Percentiles rank a stretch among this genome's conserved stretches.
Evolutionary conservation across 2,888 invertebrate genomes (phyloP).

Genomic region (Caradrina clavipalpis): DNA sequence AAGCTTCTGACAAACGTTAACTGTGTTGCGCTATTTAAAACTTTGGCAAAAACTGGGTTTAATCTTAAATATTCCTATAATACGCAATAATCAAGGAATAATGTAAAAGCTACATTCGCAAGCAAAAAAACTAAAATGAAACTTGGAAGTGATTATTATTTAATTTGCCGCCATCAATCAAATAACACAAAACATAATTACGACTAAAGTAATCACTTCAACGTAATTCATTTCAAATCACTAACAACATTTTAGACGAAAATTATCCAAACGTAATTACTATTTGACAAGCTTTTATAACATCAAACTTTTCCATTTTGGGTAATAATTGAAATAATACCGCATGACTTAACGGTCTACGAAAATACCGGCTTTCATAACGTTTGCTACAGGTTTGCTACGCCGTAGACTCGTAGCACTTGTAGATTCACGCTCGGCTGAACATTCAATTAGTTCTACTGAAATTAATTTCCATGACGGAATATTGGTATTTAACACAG

Average conservation of each 20-base stretch:
- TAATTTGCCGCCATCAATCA: conserved; percentile 31
- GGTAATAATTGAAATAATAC: conserved; percentile 28
- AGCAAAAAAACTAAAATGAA: conserved; percentile 3
- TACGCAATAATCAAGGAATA: neutral
- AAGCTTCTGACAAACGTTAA: neutral
- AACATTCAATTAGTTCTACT: conserved; percentile 62
- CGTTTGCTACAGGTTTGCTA: conserved; percentile 62
- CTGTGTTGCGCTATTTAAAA: neutral
- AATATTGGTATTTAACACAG: conserved; percentile 59
- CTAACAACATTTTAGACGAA: conserved; percentile 6
- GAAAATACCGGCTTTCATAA: conserved; percentile 43
- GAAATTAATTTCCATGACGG: conserved; percentile 56
- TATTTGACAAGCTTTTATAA: conserved; percentile 25
- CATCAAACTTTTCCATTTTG: conserved; percentile 38
- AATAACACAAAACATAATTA: conserved; percentile 32
- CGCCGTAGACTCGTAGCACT: conserved; percentile 70
- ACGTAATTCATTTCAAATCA: conserved; percentile 10
- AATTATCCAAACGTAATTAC: conserved; percentile 11
- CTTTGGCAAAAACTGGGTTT: neutral
- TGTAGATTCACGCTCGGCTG: conserved; percentile 58
- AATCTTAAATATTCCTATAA: neutral
- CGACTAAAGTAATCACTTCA: conserved; percentile 37
- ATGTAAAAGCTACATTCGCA: neutral
- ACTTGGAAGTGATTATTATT: conserved; percentile 6
- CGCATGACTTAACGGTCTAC: conserved; percentile 22